A percentile compares a stretch with the other conserved stretches of the same genome.
Conservation (phyloP, 1,140 invertebrate species). For the Aradophagus sp. region DNA sequence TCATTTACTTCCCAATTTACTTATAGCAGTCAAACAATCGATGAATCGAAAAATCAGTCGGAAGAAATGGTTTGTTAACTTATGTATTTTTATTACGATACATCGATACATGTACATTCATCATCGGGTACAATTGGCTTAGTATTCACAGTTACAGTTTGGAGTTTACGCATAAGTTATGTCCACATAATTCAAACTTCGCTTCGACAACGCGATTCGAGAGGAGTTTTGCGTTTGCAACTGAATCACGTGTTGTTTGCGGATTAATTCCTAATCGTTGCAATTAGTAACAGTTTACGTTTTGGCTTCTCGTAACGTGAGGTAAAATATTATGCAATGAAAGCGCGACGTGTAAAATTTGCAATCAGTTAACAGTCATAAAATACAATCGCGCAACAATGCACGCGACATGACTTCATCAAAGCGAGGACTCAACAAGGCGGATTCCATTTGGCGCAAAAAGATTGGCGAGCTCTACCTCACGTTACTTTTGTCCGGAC, state of each 20-base stretch:
- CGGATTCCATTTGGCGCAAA: conserved; percentile 3
- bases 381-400: background rate
- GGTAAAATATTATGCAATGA: conserved; percentile 2
- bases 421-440: background rate
- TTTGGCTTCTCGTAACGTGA: conserved; percentile 11
- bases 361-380: too few relatives aligned
- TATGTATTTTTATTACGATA: conserved; percentile 64
- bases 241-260: conserved; percentile 12
- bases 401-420: background rate
- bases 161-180: conserved; percentile 35
- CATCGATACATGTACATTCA: conserved; percentile 66
- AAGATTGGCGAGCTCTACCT: conserved; percentile 8
- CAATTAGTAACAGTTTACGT: conserved; percentile 7
- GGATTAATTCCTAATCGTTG: conserved; percentile 7
- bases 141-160: conserved; percentile 41
- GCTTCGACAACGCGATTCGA: conserved; percentile 29
- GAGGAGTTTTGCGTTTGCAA: conserved; percentile 23
- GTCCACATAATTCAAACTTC: conserved; percentile 32
- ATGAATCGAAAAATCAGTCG: conserved; percentile 34
- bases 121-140: conserved; percentile 62
- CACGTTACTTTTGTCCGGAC: conserved; percentile 18
- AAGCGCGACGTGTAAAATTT: background rate
- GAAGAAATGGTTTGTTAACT: conserved; percentile 27
- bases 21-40: conserved; percentile 23
- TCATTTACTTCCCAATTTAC: conserved; percentile 19